Conservation (phyloP, 2,888 invertebrate species). For the Acanthosepion pharaonis region DNA sequence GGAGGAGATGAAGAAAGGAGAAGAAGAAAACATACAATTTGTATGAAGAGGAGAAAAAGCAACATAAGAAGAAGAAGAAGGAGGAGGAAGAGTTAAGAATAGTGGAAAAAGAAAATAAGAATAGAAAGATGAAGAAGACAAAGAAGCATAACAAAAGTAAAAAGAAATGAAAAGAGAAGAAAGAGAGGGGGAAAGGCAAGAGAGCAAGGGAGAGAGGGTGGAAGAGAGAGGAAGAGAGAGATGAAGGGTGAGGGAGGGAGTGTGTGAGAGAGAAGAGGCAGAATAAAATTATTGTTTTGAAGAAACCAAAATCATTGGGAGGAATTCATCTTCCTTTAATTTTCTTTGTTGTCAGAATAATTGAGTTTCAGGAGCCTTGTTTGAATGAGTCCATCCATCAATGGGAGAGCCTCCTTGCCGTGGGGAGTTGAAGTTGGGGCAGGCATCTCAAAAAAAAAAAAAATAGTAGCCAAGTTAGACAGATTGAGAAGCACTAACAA, state of each 20-base stretch:
- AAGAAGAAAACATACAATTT: not conserved
- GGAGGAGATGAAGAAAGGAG: not conserved
- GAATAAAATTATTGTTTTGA: not conserved
- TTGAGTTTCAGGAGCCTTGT: slow-evolving; percentile 12
- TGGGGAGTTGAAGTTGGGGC: not conserved
- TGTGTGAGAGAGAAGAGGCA: not conserved
- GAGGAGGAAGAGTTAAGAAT: too few relatives aligned
- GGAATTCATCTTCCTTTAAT: slow-evolving; percentile 8
- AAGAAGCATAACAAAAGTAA: not conserved
- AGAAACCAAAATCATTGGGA: not conserved
- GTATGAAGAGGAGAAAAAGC: not conserved
- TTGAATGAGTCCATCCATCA: slow-evolving; percentile 33
- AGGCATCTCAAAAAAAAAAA: not conserved
- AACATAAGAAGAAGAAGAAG: too few relatives aligned
- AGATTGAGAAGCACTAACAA: not conserved
- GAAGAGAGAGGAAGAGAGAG: not conserved
- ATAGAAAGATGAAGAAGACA: too few relatives aligned
- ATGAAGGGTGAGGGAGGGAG: too few relatives aligned
- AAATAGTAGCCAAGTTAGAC: not conserved
- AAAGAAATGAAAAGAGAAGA: not conserved
- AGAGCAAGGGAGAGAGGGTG: not conserved
- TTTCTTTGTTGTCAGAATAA: not conserved
- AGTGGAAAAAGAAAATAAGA: too few relatives aligned
- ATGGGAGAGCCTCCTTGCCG: not conserved
- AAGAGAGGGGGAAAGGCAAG: not conserved